Evolutionary conservation across 2,797 vertebrate species (phyloP).

Genomic region (Sebastes oblongus): DNA sequence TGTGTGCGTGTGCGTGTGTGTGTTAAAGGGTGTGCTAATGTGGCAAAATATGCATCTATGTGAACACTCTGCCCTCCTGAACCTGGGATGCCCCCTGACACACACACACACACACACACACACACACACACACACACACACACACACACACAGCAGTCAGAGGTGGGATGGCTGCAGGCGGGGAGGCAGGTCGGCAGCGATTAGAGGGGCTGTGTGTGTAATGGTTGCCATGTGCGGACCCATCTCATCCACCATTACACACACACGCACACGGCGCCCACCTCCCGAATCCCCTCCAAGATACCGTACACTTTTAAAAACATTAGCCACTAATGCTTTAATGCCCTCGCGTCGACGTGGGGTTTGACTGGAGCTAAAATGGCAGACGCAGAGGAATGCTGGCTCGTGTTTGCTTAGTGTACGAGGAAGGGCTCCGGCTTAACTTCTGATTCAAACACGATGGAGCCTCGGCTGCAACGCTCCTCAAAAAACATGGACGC

Average conservation of each 20-base stretch:
- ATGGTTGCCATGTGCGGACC: slow-evolving; percentile 86
- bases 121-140: slow-evolving; percentile 44
- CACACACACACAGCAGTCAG: slow-evolving; percentile 64
- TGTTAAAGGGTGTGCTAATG: slow-evolving; percentile 66
- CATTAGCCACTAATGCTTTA: slow-evolving; percentile 86
- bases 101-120: slow-evolving; percentile 51
- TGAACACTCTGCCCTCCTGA: slow-evolving; percentile 83
- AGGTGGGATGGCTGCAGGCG: slow-evolving; percentile 84
- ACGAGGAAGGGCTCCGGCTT: slow-evolving; percentile 61
- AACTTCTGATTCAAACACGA: slow-evolving; percentile 62
- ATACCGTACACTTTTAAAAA: slow-evolving; percentile 86
- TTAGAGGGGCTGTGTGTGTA: slow-evolving; percentile 84
- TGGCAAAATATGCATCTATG: slow-evolving; percentile 77
- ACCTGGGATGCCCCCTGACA: slow-evolving; percentile 82
- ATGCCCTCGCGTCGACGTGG: slow-evolving; percentile 77
- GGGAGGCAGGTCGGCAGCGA: slow-evolving; percentile 82
- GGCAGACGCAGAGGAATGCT: slow-evolving; percentile 79
- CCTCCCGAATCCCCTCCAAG: slow-evolving; percentile 74
- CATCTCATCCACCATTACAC: slow-evolving; percentile 82
- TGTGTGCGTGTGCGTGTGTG: slow-evolving; percentile 15
- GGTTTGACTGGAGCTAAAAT: slow-evolving; percentile 77
- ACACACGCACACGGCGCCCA: slow-evolving; percentile 66
- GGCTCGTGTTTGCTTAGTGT: slow-evolving; percentile 71
- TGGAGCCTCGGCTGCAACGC: slow-evolving; percentile 31
- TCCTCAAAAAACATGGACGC: slow-evolving; percentile 15